Conservation (phyloP, 2,113 vertebrate genomes). For the Brienomyrus brachyistius region DNA sequence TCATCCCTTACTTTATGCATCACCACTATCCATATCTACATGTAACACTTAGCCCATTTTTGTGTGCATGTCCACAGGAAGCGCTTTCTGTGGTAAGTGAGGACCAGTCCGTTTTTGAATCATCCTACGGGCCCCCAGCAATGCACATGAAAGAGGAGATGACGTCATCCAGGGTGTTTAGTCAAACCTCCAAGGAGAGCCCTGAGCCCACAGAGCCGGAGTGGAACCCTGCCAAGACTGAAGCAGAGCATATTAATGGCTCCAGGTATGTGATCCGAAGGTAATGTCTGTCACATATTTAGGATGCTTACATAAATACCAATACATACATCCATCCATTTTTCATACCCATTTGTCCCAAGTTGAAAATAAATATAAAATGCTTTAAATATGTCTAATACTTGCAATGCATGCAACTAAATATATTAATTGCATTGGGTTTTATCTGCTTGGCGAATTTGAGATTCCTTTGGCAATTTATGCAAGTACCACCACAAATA, state of each 20-base stretch:
- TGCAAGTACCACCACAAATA: neutral
- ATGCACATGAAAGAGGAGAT: slow-evolving; percentile 69
- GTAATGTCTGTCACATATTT: neutral
- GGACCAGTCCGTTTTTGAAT: slow-evolving; percentile 68
- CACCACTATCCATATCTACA: neutral
- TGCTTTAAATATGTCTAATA: neutral
- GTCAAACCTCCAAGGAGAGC: slow-evolving; percentile 56
- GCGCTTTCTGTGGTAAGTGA: slow-evolving; percentile 71
- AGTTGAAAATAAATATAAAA: neutral
- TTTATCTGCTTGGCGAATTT: neutral
- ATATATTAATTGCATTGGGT: neutral
- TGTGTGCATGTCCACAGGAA: slow-evolving; percentile 51
- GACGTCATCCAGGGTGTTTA: slow-evolving; percentile 48
- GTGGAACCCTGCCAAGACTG: slow-evolving; percentile 60
- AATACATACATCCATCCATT: neutral
- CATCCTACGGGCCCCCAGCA: slow-evolving; percentile 52
- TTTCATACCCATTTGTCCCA: neutral
- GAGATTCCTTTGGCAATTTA: neutral
- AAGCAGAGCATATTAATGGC: slow-evolving; percentile 65
- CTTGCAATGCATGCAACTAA: neutral
- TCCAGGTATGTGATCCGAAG: slow-evolving; percentile 53
- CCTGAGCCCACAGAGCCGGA: slow-evolving; percentile 55
- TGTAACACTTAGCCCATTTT: neutral
- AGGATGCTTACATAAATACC: neutral
- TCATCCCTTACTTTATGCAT: neutral